Base-by-base conservation (phyloP, 2,113 vertebrate species). In the Elachura formosa region DNA sequence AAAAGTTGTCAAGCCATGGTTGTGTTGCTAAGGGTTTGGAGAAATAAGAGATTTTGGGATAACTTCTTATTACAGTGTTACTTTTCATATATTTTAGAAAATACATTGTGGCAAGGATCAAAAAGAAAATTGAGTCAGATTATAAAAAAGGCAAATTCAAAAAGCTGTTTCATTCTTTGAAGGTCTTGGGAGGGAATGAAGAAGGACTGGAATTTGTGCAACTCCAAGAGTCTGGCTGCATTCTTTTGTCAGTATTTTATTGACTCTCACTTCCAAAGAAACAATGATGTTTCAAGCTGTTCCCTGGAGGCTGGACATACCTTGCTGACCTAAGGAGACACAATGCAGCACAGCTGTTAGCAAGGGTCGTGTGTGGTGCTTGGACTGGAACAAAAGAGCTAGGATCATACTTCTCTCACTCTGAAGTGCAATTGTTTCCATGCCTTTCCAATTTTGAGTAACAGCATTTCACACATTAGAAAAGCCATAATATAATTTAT, bases 181-280 rank as follows among this genome's bases (percentile, higher is more conserved):
- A 64, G 62, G 48, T 75, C 68, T 90, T 72, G 43, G 29, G 41
- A 89, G 81, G 28, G 85, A 63, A 86, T 79, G 91, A 88, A 89
- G 82, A 41, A 84, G 56, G 67, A 67, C 76, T 87, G 91, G 83
- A 64, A 93, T 88, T 38, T 56, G 69, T 82, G 64, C 76, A 67
- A 33, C 48, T 89, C 58, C 24, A 84, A 90, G 33, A 56, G 69
- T 58, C 64, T 62, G 79, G 59, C 79, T 84, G 51, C 64, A 79
- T 90, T 95, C 92, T 51, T 92, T 56, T 79, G 86, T 80, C 74
- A 85, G 79, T 69, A 40, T 84, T 94, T 94, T 83, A 89, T 74
- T 87, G 87, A 87, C n/a, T 93, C 84, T 95, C 71, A 26, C 59
- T 94, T 87, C 75, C 89, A 91, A 88, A 87, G 87, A 22, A 79